Conservation (phyloP, 1,140 invertebrate species). For the Monochamus saltuarius region DNA sequence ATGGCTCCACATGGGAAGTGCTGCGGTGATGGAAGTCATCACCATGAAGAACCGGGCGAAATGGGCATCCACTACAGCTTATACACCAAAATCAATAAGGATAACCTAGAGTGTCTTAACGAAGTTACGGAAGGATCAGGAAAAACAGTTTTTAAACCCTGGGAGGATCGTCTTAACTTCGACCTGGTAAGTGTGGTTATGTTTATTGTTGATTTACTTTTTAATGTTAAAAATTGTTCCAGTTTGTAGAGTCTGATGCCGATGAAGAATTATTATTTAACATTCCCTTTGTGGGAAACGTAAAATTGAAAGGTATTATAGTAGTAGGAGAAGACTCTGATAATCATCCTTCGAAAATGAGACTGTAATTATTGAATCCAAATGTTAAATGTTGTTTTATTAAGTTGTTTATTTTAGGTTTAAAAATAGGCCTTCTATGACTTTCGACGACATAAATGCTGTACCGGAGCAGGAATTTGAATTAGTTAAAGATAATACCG, state of each 20-base stretch:
- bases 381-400: not conserved
- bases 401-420: constrained; percentile 62
- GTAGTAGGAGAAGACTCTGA: constrained; percentile 83
- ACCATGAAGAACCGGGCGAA: constrained; percentile 62
- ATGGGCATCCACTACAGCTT: constrained; percentile 85
- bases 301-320: constrained; percentile 93
- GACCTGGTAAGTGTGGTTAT: constrained; percentile 61
- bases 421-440: constrained; percentile 91
- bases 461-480: constrained; percentile 91
- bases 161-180: constrained; percentile 80
- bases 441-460: constrained; percentile 79
- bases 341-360: constrained; percentile 79
- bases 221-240: constrained; percentile 40
- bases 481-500: constrained; percentile 73
- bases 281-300: constrained; percentile 92
- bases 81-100: constrained; percentile 84
- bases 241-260: constrained; percentile 93
- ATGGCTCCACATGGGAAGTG: constrained; percentile 49
- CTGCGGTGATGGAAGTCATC: constrained; percentile 40
- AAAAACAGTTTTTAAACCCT: constrained; percentile 87
- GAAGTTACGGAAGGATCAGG: constrained; percentile 83
- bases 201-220: constrained; percentile 7
- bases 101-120: constrained; percentile 90
- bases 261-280: constrained; percentile 95
- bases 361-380: constrained; percentile 65